Evolutionary conservation across 2,113 vertebrate species (phyloP).

Genomic region (Arizona elegans): DNA sequence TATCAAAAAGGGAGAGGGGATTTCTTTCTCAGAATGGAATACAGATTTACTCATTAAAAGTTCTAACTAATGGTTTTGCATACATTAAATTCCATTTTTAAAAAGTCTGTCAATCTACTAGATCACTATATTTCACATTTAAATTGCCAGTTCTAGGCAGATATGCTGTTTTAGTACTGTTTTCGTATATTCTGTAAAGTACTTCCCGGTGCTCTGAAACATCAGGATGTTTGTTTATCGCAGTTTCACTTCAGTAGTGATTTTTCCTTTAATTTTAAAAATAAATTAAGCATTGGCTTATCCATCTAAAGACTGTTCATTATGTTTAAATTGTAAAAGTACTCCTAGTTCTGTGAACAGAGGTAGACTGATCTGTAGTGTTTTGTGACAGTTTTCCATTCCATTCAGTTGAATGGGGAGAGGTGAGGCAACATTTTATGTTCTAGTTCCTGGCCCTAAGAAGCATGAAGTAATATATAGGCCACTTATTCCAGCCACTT

Average conservation of each 20-base stretch:
- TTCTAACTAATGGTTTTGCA: background rate
- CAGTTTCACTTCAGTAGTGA: background rate
- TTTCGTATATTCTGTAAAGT: background rate
- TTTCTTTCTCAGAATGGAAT: background rate
- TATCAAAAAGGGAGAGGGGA: background rate
- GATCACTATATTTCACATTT: background rate
- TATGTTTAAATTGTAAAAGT: background rate
- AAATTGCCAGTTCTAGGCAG: background rate
- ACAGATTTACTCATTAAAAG: background rate
- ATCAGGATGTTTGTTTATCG: background rate
- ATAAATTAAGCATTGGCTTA: background rate
- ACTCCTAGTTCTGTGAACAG: background rate
- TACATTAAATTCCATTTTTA: background rate
- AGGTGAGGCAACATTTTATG: background rate
- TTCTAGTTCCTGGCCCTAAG: background rate
- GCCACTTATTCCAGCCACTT: background rate
- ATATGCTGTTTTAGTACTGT: background rate
- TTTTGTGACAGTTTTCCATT: background rate
- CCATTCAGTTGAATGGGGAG: background rate
- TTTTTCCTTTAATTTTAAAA: background rate
- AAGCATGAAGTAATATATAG: background rate
- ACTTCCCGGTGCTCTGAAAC: background rate
- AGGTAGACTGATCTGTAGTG: background rate
- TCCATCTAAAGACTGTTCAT: background rate
- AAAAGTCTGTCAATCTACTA: background rate